Evolutionary conservation across 2,888 invertebrate species (phyloP).

Genomic region (Caradrina clavipalpis): DNA sequence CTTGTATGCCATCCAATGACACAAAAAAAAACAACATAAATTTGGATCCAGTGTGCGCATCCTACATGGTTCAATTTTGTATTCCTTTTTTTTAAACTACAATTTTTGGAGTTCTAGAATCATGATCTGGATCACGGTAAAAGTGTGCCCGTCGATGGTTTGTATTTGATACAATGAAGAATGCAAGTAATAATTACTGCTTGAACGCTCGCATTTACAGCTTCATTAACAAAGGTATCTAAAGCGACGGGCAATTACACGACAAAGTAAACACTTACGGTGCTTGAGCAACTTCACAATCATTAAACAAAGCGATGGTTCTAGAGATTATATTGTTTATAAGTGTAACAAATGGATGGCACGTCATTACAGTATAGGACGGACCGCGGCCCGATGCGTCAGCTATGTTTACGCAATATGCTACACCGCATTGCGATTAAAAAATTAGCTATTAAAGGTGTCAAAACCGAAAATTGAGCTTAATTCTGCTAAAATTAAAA

Average conservation of each 20-base stretch:
- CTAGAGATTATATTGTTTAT: conserved; percentile 32
- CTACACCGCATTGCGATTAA: conserved; percentile 37
- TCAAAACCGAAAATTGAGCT: background rate
- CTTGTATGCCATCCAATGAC: too few relatives aligned
- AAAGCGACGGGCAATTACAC: conserved; percentile 7
- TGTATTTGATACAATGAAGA: too few relatives aligned
- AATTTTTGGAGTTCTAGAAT: too few relatives aligned
- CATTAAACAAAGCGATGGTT: conserved; percentile 40
- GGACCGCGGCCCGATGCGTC: conserved; percentile 35
- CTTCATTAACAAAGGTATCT: background rate
- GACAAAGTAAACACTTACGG: conserved; percentile 27
- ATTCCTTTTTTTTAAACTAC: too few relatives aligned
- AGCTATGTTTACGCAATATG: conserved; percentile 39
- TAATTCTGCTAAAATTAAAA: too few relatives aligned
- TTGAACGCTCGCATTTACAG: conserved; percentile 18
- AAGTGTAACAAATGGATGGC: conserved; percentile 4
- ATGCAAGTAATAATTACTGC: too few relatives aligned
- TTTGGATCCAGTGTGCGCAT: too few relatives aligned
- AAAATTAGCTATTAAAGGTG: background rate
- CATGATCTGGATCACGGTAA: too few relatives aligned
- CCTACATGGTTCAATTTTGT: too few relatives aligned
- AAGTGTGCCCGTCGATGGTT: too few relatives aligned
- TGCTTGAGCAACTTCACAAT: conserved; percentile 20
- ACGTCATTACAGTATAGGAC: conserved; percentile 33
- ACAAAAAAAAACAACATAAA: too few relatives aligned